Percentiles rank a stretch among this genome's conserved stretches.
These are phyloP conservation scores for Oxystoma pomonae DNA, from an alignment of 2,888 invertebrate genomes.

Conservation along the genomic window DNA sequence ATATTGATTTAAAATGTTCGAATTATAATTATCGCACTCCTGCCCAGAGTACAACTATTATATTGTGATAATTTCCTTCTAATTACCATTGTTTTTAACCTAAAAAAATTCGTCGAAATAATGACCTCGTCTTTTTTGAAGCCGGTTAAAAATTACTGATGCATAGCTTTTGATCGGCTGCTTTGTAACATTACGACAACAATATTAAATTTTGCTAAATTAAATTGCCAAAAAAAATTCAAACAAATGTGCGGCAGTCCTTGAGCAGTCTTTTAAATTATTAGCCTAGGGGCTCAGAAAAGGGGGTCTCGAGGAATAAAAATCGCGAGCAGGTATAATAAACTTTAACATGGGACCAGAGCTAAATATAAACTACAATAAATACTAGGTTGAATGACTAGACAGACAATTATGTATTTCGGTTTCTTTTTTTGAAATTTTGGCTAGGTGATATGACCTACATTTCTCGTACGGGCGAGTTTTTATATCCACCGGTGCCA, in stretches of 20 bases:
- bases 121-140: no score
- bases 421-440: background rate
- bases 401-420: background rate
- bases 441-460: background rate
- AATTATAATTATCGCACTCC: no score
- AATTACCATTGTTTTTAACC: no score
- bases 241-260: background rate
- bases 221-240: background rate
- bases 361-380: background rate
- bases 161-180: background rate
- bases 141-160: background rate
- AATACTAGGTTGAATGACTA: background rate
- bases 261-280: background rate
- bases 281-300: background rate
- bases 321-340: background rate
- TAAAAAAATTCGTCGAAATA: no score
- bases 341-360: background rate
- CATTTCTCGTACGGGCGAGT: no score
- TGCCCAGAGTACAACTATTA: no score
- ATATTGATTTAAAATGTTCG: no score
- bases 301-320: background rate
- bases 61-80: no score
- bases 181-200: background rate
- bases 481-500: no score
- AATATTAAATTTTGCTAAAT: background rate